These are phyloP conservation scores for Fundulus diaphanus DNA, from an alignment of 2,797 vertebrate genomes.

Conservation along the genomic window DNA sequence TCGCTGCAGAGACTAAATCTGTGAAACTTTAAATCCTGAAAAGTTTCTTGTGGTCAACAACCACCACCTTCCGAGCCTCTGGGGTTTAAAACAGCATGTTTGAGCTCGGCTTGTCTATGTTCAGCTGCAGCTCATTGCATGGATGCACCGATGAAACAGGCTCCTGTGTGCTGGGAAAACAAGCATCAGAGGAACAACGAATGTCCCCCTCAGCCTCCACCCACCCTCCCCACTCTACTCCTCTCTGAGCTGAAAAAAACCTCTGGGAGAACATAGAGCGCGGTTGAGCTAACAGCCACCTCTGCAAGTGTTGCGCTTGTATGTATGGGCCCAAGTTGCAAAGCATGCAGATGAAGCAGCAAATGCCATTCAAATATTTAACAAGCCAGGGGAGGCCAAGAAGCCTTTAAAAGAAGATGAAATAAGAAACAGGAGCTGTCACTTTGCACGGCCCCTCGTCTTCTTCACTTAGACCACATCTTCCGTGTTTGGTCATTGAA, in stretches of 20 bases:
- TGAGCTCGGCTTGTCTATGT: neutral
- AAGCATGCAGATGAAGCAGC: constrained; percentile 77
- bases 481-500: constrained; percentile 12
- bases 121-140: neutral
- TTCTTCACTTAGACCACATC: constrained; percentile 27
- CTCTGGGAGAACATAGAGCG: constrained; percentile 43
- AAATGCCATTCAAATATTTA: constrained; percentile 79
- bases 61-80: neutral
- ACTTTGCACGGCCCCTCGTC: constrained; percentile 29
- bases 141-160: neutral
- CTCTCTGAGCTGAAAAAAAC: constrained; percentile 48
- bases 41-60: neutral
- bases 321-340: constrained; percentile 57
- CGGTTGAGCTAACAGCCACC: constrained; percentile 42
- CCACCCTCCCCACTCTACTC: neutral
- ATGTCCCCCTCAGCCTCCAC: neutral
- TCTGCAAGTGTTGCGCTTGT: constrained; percentile 43
- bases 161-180: neutral
- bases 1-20: neutral
- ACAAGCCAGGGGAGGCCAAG: constrained; percentile 61
- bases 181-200: constrained; percentile 13
- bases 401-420: constrained; percentile 64
- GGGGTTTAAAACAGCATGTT: neutral
- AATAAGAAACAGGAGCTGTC: constrained; percentile 56
- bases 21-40: neutral